Base-by-base conservation (phyloP, 2,888 invertebrate species). In the Acleris emargana region DNA sequence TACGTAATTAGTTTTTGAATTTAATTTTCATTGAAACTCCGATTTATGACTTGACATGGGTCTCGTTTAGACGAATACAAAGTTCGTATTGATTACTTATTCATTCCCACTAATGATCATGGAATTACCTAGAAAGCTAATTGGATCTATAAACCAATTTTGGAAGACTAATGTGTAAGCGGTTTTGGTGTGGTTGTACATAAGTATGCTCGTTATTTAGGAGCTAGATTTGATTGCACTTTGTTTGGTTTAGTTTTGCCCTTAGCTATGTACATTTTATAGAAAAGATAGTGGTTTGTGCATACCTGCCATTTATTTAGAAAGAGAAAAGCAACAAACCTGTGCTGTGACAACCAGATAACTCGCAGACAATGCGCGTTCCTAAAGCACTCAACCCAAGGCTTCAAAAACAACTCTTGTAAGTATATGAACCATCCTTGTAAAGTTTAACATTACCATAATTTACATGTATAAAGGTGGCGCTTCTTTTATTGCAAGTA, bases 111-210 rank as follows among this genome's bases (percentile, higher is more conserved):
- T 20, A 20, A 22, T 45, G 13, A 18, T 17, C 42, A 80, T 80
- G 78, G 72, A 75, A 64, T 55, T 76, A 52, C 68, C 76, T 32
- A 73, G 69, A 47, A 79, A 75, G 72, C 49, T 73, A 38, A 72
- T 82, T 67, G 72, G 71, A 62, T 74, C 81, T 25, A 18, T 88
- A 20, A 81, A 85, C 59, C 76, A 75, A 66, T 83, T 88, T 78
- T 91, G 91, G 91, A 86, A 89, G 69, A 80, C 76, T 51, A 85
- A 83, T 73, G 76, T 87, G 91, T 91, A 88, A 88, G 64, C 59
- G 86, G 71, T 58, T 61, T 60, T 52, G 61, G 57, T 57, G 61
- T 66, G 66, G 55, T 60, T 25, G 57, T 55, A 22, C 49, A 49
- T 20, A 53, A 53, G 13, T 28, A 53, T 58, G 18, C 53, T 58